Evolutionary conservation across 2,888 invertebrate genomes (phyloP).

Genomic region (Gasteruption jaculator): DNA sequence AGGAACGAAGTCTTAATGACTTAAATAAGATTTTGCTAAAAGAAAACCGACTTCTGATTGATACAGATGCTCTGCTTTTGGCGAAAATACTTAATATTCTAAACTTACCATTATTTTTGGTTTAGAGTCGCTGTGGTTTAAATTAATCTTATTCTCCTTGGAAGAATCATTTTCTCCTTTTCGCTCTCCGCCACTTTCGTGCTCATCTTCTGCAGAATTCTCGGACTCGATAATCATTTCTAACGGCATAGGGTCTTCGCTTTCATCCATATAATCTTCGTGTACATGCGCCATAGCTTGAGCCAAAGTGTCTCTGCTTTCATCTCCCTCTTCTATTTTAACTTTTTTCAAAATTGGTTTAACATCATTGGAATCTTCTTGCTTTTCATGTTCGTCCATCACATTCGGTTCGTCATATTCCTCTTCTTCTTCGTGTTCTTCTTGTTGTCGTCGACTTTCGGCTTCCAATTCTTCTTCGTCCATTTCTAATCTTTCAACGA

Average conservation of each 20-base stretch:
- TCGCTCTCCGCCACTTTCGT: constrained; percentile 9
- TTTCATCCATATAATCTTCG: constrained; percentile 36
- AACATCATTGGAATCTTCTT: constrained; percentile 24
- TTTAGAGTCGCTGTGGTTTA: constrained; percentile 4
- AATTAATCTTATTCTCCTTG: background rate
- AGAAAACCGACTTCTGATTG: too few species aligned
- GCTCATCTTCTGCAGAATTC: constrained; percentile 24
- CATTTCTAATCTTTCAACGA: constrained; percentile 38
- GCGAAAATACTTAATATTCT: too few species aligned
- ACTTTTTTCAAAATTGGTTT: constrained; percentile 24
- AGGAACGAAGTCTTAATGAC: too few species aligned
- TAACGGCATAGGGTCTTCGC: constrained; percentile 34
- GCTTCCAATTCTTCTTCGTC: constrained; percentile 23
- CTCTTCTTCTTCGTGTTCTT: constrained; percentile 14
- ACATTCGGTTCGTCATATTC: constrained; percentile 18
- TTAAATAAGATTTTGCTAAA: too few species aligned
- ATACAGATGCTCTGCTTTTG: too few species aligned
- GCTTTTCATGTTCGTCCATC: constrained; percentile 10
- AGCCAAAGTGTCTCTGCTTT: constrained; percentile 36
- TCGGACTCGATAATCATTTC: constrained; percentile 39
- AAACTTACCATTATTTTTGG: constrained; percentile 23
- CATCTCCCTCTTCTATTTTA: constrained; percentile 26
- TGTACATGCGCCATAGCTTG: constrained; percentile 44
- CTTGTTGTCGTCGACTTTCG: constrained; percentile 11
- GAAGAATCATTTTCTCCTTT: constrained; percentile 13